Percentiles rank a stretch among this genome's conserved stretches.
These are phyloP conservation scores for Thecophora atra DNA, from an alignment of 2,888 invertebrate genomes.

Conservation along the genomic window DNA sequence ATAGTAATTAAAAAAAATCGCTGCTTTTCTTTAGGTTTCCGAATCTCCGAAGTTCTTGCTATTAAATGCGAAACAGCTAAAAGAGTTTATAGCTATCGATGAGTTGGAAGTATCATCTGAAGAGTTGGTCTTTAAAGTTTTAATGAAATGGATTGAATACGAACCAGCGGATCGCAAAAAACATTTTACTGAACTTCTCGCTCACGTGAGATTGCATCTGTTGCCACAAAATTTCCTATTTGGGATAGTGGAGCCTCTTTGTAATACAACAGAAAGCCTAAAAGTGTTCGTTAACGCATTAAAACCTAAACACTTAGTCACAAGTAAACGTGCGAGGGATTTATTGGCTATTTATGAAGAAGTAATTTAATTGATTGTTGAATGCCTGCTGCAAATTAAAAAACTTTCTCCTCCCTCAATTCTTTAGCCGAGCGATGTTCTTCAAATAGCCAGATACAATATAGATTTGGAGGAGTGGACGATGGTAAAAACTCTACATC, in stretches of 20 bases:
- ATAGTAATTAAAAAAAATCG: too few relatives aligned
- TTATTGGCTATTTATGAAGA: too few relatives aligned
- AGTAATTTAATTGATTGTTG: too few relatives aligned
- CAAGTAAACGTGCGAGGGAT: too few relatives aligned
- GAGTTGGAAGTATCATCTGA: background rate
- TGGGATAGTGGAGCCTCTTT: background rate
- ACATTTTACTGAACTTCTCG: constrained; percentile 1
- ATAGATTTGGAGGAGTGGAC: too few relatives aligned
- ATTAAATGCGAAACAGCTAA: background rate
- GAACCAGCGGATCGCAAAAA: background rate
- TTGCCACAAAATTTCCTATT: background rate
- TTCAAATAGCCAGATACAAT: too few relatives aligned
- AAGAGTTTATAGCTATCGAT: background rate
- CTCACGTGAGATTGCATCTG: background rate
- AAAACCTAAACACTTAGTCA: background rate
- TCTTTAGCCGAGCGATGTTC: too few relatives aligned
- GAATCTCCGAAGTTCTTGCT: background rate
- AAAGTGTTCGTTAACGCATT: background rate
- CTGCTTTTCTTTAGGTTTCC: too few relatives aligned
- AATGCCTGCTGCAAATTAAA: too few relatives aligned
- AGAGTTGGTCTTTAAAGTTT: background rate
- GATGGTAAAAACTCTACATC: too few relatives aligned
- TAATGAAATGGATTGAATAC: background rate
- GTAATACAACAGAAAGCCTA: background rate
- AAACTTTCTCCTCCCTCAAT: too few relatives aligned